phyloP scores from a whole-genome alignment of 2,113 vertebrate genomes.

The Oryzias celebensis region DNA sequence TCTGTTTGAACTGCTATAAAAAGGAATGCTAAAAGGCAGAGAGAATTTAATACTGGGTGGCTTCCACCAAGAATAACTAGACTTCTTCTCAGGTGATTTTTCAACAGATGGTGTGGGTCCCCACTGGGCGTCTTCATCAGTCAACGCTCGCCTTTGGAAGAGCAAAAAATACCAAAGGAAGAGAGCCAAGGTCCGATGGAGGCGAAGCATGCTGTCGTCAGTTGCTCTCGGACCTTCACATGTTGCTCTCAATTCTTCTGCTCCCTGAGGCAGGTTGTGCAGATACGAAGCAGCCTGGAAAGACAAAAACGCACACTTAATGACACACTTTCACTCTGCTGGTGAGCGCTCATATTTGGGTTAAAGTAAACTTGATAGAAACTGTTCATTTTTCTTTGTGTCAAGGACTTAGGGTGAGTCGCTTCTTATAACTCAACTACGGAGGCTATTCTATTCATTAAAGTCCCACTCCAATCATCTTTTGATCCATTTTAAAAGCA shows the following conservation, averaged over 20 bases:
- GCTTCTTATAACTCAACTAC: slow-evolving; percentile 34
- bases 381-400: slow-evolving; percentile 27
- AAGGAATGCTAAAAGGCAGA: slow-evolving; percentile 9
- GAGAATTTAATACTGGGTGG: slow-evolving; percentile 31
- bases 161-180: slow-evolving; percentile 64
- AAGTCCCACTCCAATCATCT: too few species aligned
- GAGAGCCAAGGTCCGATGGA: slow-evolving; percentile 56
- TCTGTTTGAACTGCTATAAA: slow-evolving; percentile 3
- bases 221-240: slow-evolving; percentile 62
- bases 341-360: background rate
- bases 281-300: slow-evolving; percentile 54
- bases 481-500: too few species aligned
- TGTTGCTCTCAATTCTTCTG: slow-evolving; percentile 62
- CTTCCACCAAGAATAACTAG: slow-evolving; percentile 35
- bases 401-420: slow-evolving; percentile 29
- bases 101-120: slow-evolving; percentile 22
- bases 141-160: slow-evolving; percentile 36
- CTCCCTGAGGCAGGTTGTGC: slow-evolving; percentile 40
- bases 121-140: slow-evolving; percentile 61
- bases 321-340: slow-evolving; percentile 49
- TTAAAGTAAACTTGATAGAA: slow-evolving; percentile 14
- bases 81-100: slow-evolving; percentile 29
- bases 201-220: slow-evolving; percentile 72
- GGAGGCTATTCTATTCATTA: slow-evolving; percentile 1
- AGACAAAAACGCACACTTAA: slow-evolving; percentile 50